phyloP scores from a whole-genome alignment of 2,888 invertebrate genomes.

The Hesperia comma region DNA sequence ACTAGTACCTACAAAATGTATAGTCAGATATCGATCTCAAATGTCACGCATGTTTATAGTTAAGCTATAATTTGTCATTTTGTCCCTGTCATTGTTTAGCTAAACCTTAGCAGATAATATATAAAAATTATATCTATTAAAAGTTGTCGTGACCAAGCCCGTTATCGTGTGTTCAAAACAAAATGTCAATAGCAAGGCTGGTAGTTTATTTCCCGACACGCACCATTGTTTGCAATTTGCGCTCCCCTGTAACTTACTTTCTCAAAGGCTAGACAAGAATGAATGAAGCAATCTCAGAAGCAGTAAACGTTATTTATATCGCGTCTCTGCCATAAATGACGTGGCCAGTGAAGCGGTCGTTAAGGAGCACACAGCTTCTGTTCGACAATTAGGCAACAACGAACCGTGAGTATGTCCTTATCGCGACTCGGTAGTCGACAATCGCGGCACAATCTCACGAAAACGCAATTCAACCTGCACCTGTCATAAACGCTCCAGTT shows the following conservation, averaged over 20 bases:
- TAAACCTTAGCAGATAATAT: too few relatives aligned
- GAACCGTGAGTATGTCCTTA: slow-evolving; percentile 61
- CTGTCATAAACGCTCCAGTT: slow-evolving; percentile 73
- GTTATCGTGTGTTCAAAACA: slow-evolving; percentile 51
- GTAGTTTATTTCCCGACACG: slow-evolving; percentile 63
- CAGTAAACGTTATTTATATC: slow-evolving; percentile 72
- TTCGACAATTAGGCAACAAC: slow-evolving; percentile 73
- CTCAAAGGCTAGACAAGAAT: slow-evolving; percentile 74
- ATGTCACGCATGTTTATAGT: too few relatives aligned
- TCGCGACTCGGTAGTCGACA: slow-evolving; percentile 68
- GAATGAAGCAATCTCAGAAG: slow-evolving; percentile 76
- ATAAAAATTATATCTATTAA: too few relatives aligned
- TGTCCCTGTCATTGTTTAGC: too few relatives aligned
- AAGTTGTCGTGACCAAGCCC: slow-evolving; percentile 5
- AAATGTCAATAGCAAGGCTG: slow-evolving; percentile 56
- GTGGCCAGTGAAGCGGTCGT: slow-evolving; percentile 60
- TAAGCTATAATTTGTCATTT: too few relatives aligned
- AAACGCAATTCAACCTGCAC: slow-evolving; percentile 77
- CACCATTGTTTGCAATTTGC: slow-evolving; percentile 67
- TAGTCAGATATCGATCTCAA: too few relatives aligned
- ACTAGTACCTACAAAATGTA: too few relatives aligned
- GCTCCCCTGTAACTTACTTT: slow-evolving; percentile 58
- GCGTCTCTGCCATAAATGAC: slow-evolving; percentile 74
- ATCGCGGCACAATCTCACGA: slow-evolving; percentile 80
- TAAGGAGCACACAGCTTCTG: slow-evolving; percentile 74